These are phyloP conservation scores for Channallabes apus DNA, from an alignment of 2,797 vertebrate genomes.

Conservation along the genomic window DNA sequence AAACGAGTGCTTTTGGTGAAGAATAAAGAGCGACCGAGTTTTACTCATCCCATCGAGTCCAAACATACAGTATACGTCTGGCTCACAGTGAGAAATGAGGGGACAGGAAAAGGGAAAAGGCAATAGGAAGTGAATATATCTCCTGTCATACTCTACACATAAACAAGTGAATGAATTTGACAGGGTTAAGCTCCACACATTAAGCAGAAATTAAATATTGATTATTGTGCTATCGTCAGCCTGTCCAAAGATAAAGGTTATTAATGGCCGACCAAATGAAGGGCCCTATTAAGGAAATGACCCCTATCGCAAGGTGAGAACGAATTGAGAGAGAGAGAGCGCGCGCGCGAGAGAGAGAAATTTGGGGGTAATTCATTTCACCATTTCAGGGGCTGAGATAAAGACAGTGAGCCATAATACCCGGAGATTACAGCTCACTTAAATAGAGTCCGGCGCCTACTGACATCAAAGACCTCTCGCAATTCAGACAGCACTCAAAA, in stretches of 20 bases:
- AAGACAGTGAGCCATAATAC: conserved; percentile 54
- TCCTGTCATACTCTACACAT: conserved; percentile 47
- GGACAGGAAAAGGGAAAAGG: background rate
- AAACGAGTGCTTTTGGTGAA: conserved; percentile 29
- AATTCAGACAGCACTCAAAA: conserved; percentile 50
- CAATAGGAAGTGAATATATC: conserved; percentile 37
- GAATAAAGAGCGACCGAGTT: conserved; percentile 39
- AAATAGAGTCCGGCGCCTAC: conserved; percentile 54
- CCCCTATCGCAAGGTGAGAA: conserved; percentile 50
- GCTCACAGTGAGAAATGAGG: conserved; percentile 18
- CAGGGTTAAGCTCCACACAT: conserved; percentile 42
- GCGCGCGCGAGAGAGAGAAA: conserved; percentile 43
- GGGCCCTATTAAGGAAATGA: conserved; percentile 58
- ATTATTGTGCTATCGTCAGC: conserved; percentile 49
- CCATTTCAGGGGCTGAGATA: conserved; percentile 46
- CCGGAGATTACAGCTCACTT: conserved; percentile 57
- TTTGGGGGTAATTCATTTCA: conserved; percentile 55
- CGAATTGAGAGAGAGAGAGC: conserved; percentile 42
- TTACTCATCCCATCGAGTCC: background rate
- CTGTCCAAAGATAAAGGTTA: conserved; percentile 51
- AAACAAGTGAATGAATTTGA: conserved; percentile 50
- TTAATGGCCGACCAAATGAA: conserved; percentile 52
- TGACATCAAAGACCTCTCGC: conserved; percentile 54
- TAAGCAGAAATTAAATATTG: conserved; percentile 53
- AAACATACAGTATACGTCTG: background rate